Base-by-base conservation (phyloP, 2,888 invertebrate genomes). In the Mechanitis messenoides region DNA sequence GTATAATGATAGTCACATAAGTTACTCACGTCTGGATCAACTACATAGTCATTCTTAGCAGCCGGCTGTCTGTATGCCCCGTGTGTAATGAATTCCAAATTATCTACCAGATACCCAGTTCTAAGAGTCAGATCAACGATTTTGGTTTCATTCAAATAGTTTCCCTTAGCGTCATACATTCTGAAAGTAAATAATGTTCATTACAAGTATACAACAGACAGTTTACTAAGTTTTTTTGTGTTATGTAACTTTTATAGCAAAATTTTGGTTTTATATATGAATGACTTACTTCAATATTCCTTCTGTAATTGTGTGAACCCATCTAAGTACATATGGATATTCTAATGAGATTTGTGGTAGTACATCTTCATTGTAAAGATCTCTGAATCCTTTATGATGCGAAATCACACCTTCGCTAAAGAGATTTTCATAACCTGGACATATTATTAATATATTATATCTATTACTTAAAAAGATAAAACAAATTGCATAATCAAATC, bases 21-120 rank as follows among this genome's bases (percentile, higher is more conserved):
- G 3, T 33, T 12, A 59, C 82, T 79, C 68, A 84, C 84, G 65
- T 81, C 80, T 33, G 82, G 82, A 70, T 86, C 84, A 7, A 83
- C 76, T 6, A 76, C 66, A 33, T 85, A 76, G 63, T 85, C 84
- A 35, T 74, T 63, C 28, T 80, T 75, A 2, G 76, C 86, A 35
- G 74, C 68, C 0, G 78, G 74, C 62, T 87, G 87, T 67, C 84
- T 79, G 42, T 83, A 81, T 12, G 71, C 71, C 0, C 85, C 85
- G 58, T 83, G 84, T 0, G 85, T 84, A 2, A 84, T 67, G 20
- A 76, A 74, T 33, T 81, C 81, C 3, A 86, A 69, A 58, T 81
- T 71, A 5, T 83, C 85, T 0, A 78, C 68, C 2, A 74, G 78
- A 55, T 66, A 83, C 0, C 78, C 81, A 1, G 75, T 76, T 58